A percentile compares a stretch with the other conserved stretches of the same genome.
Conservation (phyloP, 2,113 vertebrate species). For the Heterotilapia buettikoferi region DNA sequence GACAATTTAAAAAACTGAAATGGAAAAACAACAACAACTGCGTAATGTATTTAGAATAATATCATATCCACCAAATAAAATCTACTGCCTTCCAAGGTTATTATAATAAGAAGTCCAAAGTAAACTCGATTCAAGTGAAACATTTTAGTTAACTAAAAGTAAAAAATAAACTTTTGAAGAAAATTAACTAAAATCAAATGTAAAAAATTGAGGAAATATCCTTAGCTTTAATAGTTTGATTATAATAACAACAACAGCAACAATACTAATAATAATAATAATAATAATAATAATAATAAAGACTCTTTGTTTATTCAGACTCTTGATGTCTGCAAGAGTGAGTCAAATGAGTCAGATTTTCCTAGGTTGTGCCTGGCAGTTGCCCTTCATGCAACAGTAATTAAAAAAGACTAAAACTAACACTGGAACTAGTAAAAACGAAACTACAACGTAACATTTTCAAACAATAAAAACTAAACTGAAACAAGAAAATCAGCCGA, state of each 20-base stretch:
- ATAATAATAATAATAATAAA: rapidly evolving
- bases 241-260: not conserved
- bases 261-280: not conserved
- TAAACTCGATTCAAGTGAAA: not conserved
- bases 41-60: not conserved
- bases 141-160: not conserved
- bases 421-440: not conserved
- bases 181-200: not conserved
- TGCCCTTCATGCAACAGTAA: not conserved
- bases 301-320: not conserved
- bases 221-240: not conserved
- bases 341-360: not conserved
- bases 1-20: not conserved
- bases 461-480: not conserved
- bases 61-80: not conserved
- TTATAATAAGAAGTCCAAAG: not conserved
- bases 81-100: not conserved
- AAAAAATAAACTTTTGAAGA: not conserved
- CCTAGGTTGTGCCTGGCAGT: not conserved
- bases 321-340: not conserved
- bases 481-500: not conserved
- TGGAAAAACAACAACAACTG: not conserved
- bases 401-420: not conserved
- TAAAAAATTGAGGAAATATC: not conserved
- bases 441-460: not conserved